Evolutionary conservation across 2,797 vertebrate genomes (phyloP).

Genomic region (Carapus acus): DNA sequence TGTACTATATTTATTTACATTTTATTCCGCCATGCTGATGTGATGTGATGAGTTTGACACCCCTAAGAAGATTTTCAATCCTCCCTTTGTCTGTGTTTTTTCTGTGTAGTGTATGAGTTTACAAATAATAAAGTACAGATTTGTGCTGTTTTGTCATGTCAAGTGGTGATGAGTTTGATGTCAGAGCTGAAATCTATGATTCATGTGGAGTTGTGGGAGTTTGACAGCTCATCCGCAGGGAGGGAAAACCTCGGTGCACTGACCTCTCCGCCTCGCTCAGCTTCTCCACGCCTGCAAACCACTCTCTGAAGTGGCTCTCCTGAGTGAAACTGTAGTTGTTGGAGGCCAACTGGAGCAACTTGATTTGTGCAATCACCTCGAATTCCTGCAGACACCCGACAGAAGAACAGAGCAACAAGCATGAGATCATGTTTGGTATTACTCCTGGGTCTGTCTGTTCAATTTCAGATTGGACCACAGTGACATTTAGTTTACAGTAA

Average conservation of each 20-base stretch:
- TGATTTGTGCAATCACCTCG: constrained; percentile 93
- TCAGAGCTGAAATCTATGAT: too few species aligned
- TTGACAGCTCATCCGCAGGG: not conserved
- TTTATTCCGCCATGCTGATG: too few species aligned
- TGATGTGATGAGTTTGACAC: too few species aligned
- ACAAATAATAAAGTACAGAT: too few species aligned
- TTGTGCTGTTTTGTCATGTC: too few species aligned
- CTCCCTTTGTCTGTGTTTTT: too few species aligned
- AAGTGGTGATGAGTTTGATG: too few species aligned
- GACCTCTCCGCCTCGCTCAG: constrained; percentile 88
- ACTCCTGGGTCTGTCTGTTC: not conserved
- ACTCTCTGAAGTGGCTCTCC: constrained; percentile 79
- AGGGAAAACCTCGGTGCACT: constrained; percentile 14
- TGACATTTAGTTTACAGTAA: too few species aligned
- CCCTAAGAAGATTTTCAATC: too few species aligned
- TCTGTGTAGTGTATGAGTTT: too few species aligned
- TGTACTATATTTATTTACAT: too few species aligned
- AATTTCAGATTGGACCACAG: not conserved
- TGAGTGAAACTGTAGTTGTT: constrained; percentile 90
- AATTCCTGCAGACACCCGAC: constrained; percentile 77
- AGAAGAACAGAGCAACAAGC: not conserved
- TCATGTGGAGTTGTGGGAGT: not conserved
- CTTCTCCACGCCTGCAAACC: constrained; percentile 81
- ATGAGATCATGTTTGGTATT: not conserved
- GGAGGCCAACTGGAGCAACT: constrained; percentile 88